Percentiles rank a stretch among this genome's conserved stretches.
These are phyloP conservation scores for Yoshiicerus persimilis DNA, from an alignment of 1,140 invertebrate species.

Conservation along the genomic window DNA sequence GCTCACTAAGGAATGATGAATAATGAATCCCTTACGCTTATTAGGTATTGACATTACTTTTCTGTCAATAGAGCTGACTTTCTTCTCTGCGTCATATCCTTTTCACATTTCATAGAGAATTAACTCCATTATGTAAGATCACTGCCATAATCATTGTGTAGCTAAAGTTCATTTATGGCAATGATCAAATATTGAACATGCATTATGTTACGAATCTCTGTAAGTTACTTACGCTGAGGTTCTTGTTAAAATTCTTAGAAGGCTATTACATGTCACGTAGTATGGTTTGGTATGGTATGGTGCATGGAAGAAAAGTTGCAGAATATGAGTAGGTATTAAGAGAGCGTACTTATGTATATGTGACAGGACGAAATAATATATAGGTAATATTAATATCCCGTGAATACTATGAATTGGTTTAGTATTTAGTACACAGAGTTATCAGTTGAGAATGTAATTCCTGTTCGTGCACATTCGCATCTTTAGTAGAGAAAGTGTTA, in stretches of 20 bases:
- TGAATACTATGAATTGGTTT: no score
- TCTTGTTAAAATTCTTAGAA: slow-evolving; percentile 11
- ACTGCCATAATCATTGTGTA: not conserved
- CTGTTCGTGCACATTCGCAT: not conserved
- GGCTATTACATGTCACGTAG: not conserved
- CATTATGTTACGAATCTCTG: not conserved
- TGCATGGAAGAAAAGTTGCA: not conserved
- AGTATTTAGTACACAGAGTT: not conserved
- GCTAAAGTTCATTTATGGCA: not conserved
- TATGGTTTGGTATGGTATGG: no score
- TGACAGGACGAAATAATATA: no score
- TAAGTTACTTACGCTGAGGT: not conserved
- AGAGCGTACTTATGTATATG: not conserved
- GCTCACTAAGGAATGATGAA: not conserved
- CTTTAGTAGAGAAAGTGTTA: not conserved
- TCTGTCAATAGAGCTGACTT: slow-evolving; percentile 6
- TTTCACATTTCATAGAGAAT: not conserved
- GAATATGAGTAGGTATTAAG: not conserved
- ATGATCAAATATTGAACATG: slow-evolving; percentile 4
- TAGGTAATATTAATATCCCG: no score
- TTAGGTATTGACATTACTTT: slow-evolving; percentile 13
- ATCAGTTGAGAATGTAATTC: not conserved
- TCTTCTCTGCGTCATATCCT: not conserved
- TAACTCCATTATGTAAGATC: not conserved
- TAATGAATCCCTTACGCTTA: not conserved